Evolutionary conservation across 1,140 invertebrate genomes (phyloP).

Genomic region (Apis florea): DNA sequence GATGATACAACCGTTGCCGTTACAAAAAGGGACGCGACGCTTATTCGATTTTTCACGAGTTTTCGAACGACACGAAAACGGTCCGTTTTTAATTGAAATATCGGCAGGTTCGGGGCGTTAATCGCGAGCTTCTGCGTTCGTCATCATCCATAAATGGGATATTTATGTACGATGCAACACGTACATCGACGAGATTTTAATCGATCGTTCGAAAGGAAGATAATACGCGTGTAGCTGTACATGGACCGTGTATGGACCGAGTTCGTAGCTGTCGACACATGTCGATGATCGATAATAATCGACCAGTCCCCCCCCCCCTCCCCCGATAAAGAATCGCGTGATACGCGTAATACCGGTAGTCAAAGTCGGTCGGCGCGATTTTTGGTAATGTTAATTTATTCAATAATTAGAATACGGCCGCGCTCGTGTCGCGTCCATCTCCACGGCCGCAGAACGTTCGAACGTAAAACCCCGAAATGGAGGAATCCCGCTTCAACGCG

Average conservation of each 20-base stretch:
- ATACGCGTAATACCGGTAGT: neutral
- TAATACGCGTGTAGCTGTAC: neutral
- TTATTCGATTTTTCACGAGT: slow-evolving; percentile 49
- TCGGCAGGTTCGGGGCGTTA: slow-evolving; percentile 21
- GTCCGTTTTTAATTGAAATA: slow-evolving; percentile 38
- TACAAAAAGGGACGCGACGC: slow-evolving; percentile 36
- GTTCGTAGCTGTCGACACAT: slow-evolving; percentile 31
- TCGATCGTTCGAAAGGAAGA: slow-evolving; percentile 37
- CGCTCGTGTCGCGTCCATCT: neutral
- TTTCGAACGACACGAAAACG: neutral
- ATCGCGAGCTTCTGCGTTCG: slow-evolving; percentile 41
- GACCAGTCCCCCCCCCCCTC: neutral
- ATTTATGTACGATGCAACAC: slow-evolving; percentile 7
- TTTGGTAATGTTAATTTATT: slow-evolving; percentile 15
- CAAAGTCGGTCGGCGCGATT: neutral
- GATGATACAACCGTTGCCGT: slow-evolving; percentile 53
- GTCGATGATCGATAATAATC: slow-evolving; percentile 13
- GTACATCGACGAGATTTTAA: slow-evolving; percentile 32
- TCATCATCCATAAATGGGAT: slow-evolving; percentile 38
- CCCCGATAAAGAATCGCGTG: neutral
- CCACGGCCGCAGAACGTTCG: no score
- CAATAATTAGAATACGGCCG: slow-evolving; percentile 19
- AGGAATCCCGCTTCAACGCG: neutral
- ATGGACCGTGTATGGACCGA: neutral
- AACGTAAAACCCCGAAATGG: neutral